Base-by-base conservation (phyloP, 2,888 invertebrate species). In the Labia minor region DNA sequence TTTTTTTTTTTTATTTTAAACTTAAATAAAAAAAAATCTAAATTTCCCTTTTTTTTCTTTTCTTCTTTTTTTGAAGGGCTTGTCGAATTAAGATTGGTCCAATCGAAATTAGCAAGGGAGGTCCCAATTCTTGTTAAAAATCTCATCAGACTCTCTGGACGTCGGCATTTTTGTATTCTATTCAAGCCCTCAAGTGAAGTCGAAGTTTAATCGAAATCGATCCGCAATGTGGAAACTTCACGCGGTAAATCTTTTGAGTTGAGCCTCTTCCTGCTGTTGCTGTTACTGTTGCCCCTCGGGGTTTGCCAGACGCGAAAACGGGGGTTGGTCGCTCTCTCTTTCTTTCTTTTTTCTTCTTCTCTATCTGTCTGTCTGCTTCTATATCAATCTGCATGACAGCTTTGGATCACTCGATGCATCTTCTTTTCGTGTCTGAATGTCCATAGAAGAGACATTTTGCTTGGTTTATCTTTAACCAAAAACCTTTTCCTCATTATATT, bases 31-130 rank as follows among this genome's bases (percentile, higher is more conserved):
- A 26, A 26, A 26, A 26, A 26, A 6, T 26, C 26, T 8, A 26
- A 26, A 26, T 26, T 26, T 26, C 26, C 8, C 8, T 26, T 26
- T 26, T 26, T 26, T 26, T 26, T n/a, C n/a, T 33, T 33, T 33
- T 33, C 11, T 33, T 33, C 33, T 33, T 6, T 33, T 11, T 11
- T 10, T 11, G n/a, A 8, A 16, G 49, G 3, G 49, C n/a, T 49
- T 49, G 49, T 49, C 49, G 49, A 49, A 49, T 49, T 49, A 49
- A 49, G 49, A 49, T 49, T 49, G 49, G 49, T 16, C 49, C 49
- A 49, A 49, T 49, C 49, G 49, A 49, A 49, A 49, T 49, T 49
- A 49, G 49, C 49, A 49, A 49, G 49, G 49, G 49, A 49, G 49
- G 49, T 49, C 49, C 49, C 49, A 49, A 11, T 49, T 49, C 49